Conservation (phyloP, 2,888 invertebrate genomes). For the Drosophila subquinaria region DNA sequence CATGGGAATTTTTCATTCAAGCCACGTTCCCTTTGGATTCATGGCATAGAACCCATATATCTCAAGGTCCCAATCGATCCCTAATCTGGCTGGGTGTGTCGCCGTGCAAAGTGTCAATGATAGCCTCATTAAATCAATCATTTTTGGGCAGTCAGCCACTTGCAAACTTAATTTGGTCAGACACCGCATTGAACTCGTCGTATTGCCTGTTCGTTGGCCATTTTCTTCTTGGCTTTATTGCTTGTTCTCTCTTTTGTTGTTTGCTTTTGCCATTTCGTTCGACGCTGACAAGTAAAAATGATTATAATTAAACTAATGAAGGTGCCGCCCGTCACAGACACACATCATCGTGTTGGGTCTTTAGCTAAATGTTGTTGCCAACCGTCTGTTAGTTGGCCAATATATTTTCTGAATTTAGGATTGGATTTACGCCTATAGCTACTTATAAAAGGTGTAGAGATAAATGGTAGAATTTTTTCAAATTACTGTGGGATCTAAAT, state of each 20-base stretch:
- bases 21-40: conserved; percentile 13
- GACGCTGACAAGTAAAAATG: conserved; percentile 69
- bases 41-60: conserved; percentile 8
- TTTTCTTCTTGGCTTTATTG: conserved; percentile 46
- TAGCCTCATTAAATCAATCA: conserved; percentile 78
- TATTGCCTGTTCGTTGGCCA: conserved; percentile 47
- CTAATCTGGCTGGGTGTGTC: conserved; percentile 46
- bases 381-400: conserved; percentile 14
- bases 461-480: too few relatives aligned
- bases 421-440: neutral
- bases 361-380: neutral
- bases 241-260: conserved; percentile 50
- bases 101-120: conserved; percentile 64
- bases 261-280: conserved; percentile 55
- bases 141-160: conserved; percentile 73
- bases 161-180: conserved; percentile 73
- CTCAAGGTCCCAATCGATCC: conserved; percentile 35
- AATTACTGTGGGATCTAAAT: neutral
- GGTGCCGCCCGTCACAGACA: conserved; percentile 30
- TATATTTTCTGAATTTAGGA: conserved; percentile 9
- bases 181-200: conserved; percentile 15
- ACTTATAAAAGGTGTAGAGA: neutral
- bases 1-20: conserved; percentile 5
- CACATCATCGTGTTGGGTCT: conserved; percentile 5
- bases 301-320: conserved; percentile 77